A percentile compares a stretch with the other conserved stretches of the same genome.
These are phyloP conservation scores for Halcyon senegalensis DNA, from an alignment of 2,113 vertebrate species.

Conservation along the genomic window DNA sequence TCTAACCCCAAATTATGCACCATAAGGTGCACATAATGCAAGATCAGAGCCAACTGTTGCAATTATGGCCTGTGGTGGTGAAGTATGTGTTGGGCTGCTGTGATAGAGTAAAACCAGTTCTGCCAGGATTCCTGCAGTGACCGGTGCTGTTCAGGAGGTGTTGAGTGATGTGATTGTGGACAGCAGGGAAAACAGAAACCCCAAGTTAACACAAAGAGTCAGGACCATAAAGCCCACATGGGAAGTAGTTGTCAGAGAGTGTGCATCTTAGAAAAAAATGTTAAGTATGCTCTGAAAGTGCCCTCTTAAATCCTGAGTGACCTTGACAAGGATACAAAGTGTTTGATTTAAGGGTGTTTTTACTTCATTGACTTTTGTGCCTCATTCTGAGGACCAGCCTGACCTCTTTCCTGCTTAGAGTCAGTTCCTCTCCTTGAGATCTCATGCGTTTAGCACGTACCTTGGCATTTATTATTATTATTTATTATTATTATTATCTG, in stretches of 20 bases:
- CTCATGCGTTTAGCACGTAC: not conserved
- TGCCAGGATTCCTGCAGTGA: not conserved
- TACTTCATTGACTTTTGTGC: constrained; percentile 18
- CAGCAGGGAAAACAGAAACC: not conserved
- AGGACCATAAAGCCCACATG: not conserved
- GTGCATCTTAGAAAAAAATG: not conserved
- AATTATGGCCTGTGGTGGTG: not conserved
- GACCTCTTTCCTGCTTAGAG: not conserved
- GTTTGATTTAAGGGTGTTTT: constrained; percentile 18
- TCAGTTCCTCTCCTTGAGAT: not conserved
- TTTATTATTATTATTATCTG: constrained; percentile 34
- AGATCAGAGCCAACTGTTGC: not conserved
- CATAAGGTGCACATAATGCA: not conserved
- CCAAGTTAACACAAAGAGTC: not conserved
- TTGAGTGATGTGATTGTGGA: not conserved
- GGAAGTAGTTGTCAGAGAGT: not conserved
- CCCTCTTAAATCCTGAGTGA: not conserved
- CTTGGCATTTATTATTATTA: constrained; percentile 31
- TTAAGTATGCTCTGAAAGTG: not conserved
- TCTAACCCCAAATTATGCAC: not conserved
- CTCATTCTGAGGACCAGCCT: not conserved
- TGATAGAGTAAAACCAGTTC: not conserved
- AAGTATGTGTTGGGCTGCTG: not conserved
- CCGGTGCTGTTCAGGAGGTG: not conserved
- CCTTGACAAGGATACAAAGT: not conserved